These are phyloP conservation scores for Hydrocynus forskahlii DNA, from an alignment of 2,797 vertebrate species.

Conservation along the genomic window DNA sequence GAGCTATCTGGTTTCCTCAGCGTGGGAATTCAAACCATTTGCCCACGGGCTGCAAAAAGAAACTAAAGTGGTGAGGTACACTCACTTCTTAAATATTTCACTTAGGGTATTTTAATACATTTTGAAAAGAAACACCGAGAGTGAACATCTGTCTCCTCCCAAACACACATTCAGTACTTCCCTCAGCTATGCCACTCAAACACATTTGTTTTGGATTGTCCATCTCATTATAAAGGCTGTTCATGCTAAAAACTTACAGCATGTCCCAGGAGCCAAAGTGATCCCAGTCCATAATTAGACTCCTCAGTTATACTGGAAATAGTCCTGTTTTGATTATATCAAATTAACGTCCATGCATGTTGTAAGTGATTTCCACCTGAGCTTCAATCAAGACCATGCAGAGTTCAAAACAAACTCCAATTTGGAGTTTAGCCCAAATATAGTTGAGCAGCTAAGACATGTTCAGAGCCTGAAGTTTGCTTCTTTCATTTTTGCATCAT, in stretches of 20 bases:
- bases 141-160: background rate
- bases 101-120: background rate
- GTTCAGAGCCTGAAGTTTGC: no score
- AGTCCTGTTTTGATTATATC: background rate
- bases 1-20: background rate
- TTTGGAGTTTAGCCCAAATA: no score
- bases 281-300: background rate
- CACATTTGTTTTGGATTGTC: background rate
- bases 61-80: background rate
- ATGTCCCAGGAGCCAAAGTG: background rate
- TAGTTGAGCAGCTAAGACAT: no score
- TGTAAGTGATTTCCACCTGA: no score
- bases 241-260: no score
- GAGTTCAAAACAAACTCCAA: no score
- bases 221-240: background rate
- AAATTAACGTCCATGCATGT: no score
- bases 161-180: background rate
- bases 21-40: conserved; percentile 17
- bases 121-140: background rate
- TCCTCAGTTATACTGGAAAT: background rate
- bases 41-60: background rate
- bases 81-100: background rate
- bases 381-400: no score
- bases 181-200: background rate
- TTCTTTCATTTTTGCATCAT: no score